These are phyloP conservation scores for Autographa gamma DNA, from an alignment of 2,888 invertebrate genomes.

Conservation along the genomic window DNA sequence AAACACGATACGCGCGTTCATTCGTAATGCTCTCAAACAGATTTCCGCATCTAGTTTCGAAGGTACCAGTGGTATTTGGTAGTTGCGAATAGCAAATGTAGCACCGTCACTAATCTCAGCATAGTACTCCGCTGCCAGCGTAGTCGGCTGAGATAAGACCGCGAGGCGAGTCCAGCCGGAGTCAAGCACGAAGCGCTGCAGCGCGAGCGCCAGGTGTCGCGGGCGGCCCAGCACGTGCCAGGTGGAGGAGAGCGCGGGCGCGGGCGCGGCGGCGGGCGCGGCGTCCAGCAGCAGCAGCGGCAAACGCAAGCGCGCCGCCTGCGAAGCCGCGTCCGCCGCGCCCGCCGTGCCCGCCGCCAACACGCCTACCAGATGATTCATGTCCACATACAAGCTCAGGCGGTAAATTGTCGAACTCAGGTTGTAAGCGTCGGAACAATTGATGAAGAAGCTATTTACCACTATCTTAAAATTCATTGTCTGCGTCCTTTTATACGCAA, in stretches of 20 bases:
- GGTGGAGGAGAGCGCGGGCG: constrained; percentile 10
- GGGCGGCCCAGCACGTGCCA: constrained; percentile 38
- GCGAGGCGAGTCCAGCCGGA: constrained; percentile 37
- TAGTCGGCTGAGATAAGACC: constrained; percentile 18
- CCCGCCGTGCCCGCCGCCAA: constrained; percentile 27
- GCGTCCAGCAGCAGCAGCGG: constrained; percentile 52
- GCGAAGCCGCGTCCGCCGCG: constrained; percentile 22
- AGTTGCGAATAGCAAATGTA: background rate
- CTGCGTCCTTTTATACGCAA: too few species aligned
- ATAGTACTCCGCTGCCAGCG: constrained; percentile 11
- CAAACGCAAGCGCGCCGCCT: constrained; percentile 21
- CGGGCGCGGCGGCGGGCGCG: constrained; percentile 25
- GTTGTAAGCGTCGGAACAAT: constrained; percentile 16
- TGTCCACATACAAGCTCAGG: accelerated
- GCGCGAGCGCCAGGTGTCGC: constrained; percentile 32
- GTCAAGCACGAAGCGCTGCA: constrained; percentile 15
- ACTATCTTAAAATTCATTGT: background rate
- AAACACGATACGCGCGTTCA: constrained; percentile 92
- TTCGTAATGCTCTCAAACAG: constrained; percentile 42
- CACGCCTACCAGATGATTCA: constrained; percentile 20
- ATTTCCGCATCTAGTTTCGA: background rate
- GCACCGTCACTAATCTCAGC: background rate
- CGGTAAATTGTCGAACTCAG: constrained; percentile 9
- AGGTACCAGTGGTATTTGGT: background rate
- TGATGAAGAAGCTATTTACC: background rate